Evolutionary conservation across 2,113 vertebrate genomes (phyloP).

Genomic region (Passerina amoena): DNA sequence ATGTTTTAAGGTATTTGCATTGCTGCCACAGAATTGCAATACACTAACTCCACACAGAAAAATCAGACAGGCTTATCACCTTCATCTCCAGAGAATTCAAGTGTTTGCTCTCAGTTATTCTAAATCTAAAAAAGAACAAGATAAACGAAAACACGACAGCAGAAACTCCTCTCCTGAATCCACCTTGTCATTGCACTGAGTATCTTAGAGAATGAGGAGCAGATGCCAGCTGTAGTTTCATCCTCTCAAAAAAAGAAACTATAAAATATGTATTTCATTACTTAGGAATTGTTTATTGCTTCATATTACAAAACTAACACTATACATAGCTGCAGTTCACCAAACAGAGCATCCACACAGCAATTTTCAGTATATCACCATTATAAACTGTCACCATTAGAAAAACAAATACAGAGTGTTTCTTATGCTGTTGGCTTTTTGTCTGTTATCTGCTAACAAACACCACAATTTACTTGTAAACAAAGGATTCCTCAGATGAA

Average conservation of each 20-base stretch:
- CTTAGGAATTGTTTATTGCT: background rate
- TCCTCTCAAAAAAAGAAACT: background rate
- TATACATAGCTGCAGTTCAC: background rate
- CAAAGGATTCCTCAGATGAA: constrained; percentile 24
- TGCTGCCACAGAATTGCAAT: background rate
- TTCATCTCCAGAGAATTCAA: background rate
- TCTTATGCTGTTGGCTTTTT: background rate
- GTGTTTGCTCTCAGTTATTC: background rate
- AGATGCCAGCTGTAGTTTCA: background rate
- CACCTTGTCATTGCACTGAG: background rate
- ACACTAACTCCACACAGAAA: background rate
- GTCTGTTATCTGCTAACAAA: background rate
- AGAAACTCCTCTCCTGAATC: background rate
- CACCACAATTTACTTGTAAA: constrained; percentile 3
- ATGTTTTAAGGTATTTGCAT: background rate
- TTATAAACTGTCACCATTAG: background rate
- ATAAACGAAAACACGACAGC: background rate
- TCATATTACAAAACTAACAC: background rate
- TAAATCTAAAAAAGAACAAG: background rate
- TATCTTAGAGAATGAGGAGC: background rate
- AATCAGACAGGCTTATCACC: background rate
- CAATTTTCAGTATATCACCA: background rate
- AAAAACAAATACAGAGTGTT: background rate
- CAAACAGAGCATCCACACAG: background rate
- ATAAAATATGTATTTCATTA: background rate